These are phyloP conservation scores for Enteromius treurensis DNA, from an alignment of 2,797 vertebrate genomes.

Conservation along the genomic window DNA sequence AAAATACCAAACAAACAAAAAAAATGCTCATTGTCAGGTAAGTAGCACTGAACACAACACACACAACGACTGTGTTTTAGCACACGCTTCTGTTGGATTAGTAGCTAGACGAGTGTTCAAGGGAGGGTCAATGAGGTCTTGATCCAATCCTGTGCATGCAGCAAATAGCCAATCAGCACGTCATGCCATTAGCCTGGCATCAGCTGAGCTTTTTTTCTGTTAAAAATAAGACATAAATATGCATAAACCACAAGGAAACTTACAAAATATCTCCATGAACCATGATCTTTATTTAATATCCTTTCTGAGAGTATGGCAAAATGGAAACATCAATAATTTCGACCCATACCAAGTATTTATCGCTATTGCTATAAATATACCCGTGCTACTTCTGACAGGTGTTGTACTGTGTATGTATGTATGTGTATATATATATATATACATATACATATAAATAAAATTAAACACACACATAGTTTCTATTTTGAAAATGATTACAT, in stretches of 20 bases:
- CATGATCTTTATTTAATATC: no score
- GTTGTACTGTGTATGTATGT: no score
- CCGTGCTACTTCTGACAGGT: no score
- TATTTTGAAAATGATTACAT: no score
- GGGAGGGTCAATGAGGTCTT: slow-evolving; percentile 84
- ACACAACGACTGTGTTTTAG: slow-evolving; percentile 58
- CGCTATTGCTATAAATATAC: no score
- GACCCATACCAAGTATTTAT: no score
- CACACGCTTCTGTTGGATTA: slow-evolving; percentile 74
- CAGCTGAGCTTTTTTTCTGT: slow-evolving; percentile 84
- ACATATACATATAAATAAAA: no score
- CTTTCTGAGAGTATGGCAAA: no score
- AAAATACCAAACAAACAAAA: background rate
- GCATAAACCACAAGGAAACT: slow-evolving; percentile 15
- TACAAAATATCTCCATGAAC: no score
- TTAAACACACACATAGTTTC: no score
- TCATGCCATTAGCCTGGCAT: slow-evolving; percentile 86
- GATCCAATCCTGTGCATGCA: slow-evolving; percentile 93
- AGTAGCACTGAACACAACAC: slow-evolving; percentile 17
- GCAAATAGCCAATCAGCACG: slow-evolving; percentile 91
- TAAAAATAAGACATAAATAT: slow-evolving; percentile 78
- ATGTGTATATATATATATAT: no score
- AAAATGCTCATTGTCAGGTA: background rate
- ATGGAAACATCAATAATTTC: no score
- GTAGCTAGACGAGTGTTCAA: slow-evolving; percentile 85